Base-by-base conservation (phyloP, 2,797 vertebrate species). In the Smutsia gigantea region DNA sequence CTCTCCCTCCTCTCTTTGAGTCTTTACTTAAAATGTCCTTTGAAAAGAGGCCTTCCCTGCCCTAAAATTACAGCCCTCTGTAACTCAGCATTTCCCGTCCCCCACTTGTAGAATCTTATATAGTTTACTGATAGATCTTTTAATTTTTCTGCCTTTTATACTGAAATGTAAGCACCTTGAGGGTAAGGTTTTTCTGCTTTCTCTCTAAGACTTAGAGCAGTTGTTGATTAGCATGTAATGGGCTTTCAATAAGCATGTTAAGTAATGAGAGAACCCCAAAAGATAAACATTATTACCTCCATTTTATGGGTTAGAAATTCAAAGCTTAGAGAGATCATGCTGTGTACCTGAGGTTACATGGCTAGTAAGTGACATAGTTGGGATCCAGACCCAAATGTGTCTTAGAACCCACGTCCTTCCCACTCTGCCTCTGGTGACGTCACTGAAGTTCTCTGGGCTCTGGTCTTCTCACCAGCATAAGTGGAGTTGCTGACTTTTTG, bases 41-140 rank as follows among this genome's bases (percentile, higher is more conserved):
- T 92, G 72, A 89, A 89, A 86, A 92, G 71, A 91, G n/a, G 31
- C 37, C 55, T 37, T 95, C 51, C 37, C 37, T 88, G 27, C 31
- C 51, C 72, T 92, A 46, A 81, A 91, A 71, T 71, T 53, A 77
- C 15, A 86, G 3, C 63, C 21, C 31, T 13, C 15, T 95, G 29
- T 14, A 81, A 72, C 21, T 68, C 8, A 57, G 27, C 53, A 13
- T 81, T 85, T 57, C 39, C 42, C 72, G 10, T 31, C 29, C n/a
- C 51, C 46, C 31, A 53, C 55, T 29, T 68, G 25, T 46, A 7
- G 19, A 57, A 19, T 78, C 55, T 51, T 79, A 5, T 34, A 18
- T 87, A n/a, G 69, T 90, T 78, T 64, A 34, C 19, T 81, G 4
- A 34, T 82, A 34, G 0, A 31, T 61, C 31, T 85, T 87, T 71